Conservation (phyloP, 1,140 invertebrate species). For the Pantala flavescens region DNA sequence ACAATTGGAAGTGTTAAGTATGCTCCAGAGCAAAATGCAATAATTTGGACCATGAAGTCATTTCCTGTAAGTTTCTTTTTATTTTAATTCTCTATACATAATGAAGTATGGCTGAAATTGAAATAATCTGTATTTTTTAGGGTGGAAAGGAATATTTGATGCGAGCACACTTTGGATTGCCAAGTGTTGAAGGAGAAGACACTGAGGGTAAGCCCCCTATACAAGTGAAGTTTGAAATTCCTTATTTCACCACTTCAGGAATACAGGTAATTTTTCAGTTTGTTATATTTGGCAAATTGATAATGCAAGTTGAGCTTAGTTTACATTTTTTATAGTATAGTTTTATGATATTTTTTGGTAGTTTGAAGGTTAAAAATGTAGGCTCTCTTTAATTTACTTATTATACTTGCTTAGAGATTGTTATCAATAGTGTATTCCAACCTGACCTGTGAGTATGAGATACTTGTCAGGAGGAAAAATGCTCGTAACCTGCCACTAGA, state of each 20-base stretch:
- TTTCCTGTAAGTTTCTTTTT: conserved; percentile 58
- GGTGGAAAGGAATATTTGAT: conserved; percentile 99
- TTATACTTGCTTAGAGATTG: too few relatives aligned
- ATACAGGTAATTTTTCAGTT: conserved; percentile 62
- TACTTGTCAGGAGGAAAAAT: too few relatives aligned
- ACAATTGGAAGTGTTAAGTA: conserved; percentile 97
- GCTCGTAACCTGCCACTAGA: too few relatives aligned
- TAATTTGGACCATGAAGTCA: conserved; percentile 99
- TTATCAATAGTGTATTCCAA: too few relatives aligned
- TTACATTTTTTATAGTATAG: too few relatives aligned
- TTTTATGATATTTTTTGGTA: too few relatives aligned
- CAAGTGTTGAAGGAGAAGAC: conserved; percentile 92
- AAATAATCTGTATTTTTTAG: conserved; percentile 25
- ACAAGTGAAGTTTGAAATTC: conserved; percentile 98
- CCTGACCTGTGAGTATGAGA: too few relatives aligned
- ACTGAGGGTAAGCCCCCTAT: conserved; percentile 95
- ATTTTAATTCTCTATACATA: background rate
- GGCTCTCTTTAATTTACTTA: too few relatives aligned
- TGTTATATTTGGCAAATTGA: background rate
- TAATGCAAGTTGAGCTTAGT: too few relatives aligned
- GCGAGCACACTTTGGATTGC: conserved; percentile 97
- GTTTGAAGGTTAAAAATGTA: too few relatives aligned
- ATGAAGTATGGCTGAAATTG: conserved; percentile 11
- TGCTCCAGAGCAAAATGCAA: conserved; percentile 93
- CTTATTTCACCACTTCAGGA: conserved; percentile 98